phyloP scores from a whole-genome alignment of 2,797 vertebrate genomes.

The Furcifer pardalis region DNA sequence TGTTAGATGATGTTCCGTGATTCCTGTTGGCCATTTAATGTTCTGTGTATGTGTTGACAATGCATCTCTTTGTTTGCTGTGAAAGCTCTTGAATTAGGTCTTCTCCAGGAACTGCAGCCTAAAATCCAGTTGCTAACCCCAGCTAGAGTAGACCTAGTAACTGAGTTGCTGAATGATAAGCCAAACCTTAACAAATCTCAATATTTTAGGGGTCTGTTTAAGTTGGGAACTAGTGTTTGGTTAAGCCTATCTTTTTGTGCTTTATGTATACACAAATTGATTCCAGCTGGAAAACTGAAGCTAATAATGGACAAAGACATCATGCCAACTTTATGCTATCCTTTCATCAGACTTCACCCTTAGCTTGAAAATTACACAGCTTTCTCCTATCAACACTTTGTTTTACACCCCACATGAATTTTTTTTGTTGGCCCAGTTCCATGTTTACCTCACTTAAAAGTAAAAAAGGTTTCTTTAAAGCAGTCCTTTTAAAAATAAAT shows the following conservation, averaged over 20 bases:
- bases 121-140: too few species aligned
- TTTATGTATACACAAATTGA: not conserved
- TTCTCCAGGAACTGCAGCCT: not conserved
- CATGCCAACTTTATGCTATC: not conserved
- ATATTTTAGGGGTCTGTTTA: too few species aligned
- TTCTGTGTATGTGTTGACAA: not conserved
- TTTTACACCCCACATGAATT: slow-evolving; percentile 19
- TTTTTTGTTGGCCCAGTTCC: slow-evolving; percentile 52
- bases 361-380: not conserved
- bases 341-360: not conserved
- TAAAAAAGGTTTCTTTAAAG: slow-evolving; percentile 66
- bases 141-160: too few species aligned
- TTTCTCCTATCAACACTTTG: not conserved
- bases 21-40: not conserved
- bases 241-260: not conserved
- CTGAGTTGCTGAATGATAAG: too few species aligned
- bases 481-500: slow-evolving; percentile 53
- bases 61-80: accelerated
- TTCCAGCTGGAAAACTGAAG: not conserved
- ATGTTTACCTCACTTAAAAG: slow-evolving; percentile 70
- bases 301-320: not conserved
- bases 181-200: too few species aligned
- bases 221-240: too few species aligned
- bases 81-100: not conserved
- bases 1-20: not conserved